These are phyloP conservation scores for Drosophila robusta DNA, from an alignment of 2,888 invertebrate species.

Conservation along the genomic window DNA sequence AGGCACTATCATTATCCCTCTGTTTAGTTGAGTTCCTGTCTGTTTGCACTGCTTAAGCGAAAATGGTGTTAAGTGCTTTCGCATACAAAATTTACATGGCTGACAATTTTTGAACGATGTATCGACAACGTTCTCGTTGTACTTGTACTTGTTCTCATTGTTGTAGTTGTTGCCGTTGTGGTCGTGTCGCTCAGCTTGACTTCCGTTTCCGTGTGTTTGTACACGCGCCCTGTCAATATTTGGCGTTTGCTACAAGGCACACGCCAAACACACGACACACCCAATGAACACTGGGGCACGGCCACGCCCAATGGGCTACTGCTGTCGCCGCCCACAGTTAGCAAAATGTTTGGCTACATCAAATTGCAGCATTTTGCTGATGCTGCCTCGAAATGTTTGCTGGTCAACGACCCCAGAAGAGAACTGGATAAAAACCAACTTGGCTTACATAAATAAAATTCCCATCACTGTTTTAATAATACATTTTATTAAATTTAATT, in stretches of 20 bases:
- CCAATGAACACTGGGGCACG: constrained; percentile 3
- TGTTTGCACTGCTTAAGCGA: constrained; percentile 80
- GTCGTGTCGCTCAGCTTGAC: constrained; percentile 73
- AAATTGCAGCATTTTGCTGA: constrained; percentile 43
- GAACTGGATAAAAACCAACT: not conserved
- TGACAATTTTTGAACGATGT: constrained; percentile 77
- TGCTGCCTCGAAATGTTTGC: constrained; percentile 36
- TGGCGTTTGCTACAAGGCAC: constrained; percentile 72
- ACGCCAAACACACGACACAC: constrained; percentile 41
- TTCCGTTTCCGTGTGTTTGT: constrained; percentile 73
- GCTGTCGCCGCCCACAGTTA: constrained; percentile 32
- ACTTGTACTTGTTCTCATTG: constrained; percentile 34
- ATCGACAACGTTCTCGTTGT: constrained; percentile 52
- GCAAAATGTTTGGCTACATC: constrained; percentile 62
- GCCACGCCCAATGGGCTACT: constrained; percentile 32
- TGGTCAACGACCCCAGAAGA: constrained; percentile 32
- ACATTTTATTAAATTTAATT: constrained; percentile 83
- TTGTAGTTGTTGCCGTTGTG: constrained; percentile 56
- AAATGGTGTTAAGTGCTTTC: constrained; percentile 81
- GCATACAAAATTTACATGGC: constrained; percentile 80
- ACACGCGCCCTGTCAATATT: constrained; percentile 77
- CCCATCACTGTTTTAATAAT: constrained; percentile 54
- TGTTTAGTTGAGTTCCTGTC: constrained; percentile 46
- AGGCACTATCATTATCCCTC: constrained; percentile 30
- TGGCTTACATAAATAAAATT: not conserved